Percentiles rank a stretch among this genome's conserved stretches.
Evolutionary conservation across 2,113 vertebrate genomes (phyloP).

Genomic region (Argyrosomus japonicus): DNA sequence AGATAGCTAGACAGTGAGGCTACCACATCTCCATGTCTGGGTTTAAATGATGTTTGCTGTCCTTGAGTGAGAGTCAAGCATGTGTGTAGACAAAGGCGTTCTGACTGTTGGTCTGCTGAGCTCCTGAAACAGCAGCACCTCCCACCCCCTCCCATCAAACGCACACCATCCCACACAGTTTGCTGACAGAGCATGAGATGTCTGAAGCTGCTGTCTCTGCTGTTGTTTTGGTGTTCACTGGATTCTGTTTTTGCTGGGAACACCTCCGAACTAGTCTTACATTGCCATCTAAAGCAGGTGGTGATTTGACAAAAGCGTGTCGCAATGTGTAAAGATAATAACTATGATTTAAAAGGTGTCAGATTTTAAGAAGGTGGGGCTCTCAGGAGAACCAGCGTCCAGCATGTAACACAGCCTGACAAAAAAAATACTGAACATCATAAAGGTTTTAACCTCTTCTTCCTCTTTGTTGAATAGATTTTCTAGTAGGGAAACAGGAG

Average conservation of each 20-base stretch:
- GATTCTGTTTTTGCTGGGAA: conserved; percentile 31
- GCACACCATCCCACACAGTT: conserved; percentile 45
- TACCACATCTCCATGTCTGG: conserved; percentile 38
- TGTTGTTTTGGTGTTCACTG: conserved; percentile 59
- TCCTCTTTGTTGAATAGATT: conserved; percentile 68
- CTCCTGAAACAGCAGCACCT: conserved; percentile 38
- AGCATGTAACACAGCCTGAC: conserved; percentile 6
- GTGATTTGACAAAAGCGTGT: conserved; percentile 3
- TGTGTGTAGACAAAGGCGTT: conserved; percentile 59
- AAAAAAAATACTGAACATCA: conserved; percentile 20
- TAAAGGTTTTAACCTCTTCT: conserved; percentile 36
- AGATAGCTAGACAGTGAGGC: conserved; percentile 54
- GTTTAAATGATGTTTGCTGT: conserved; percentile 56
- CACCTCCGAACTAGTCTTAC: conserved; percentile 7
- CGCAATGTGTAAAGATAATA: background rate
- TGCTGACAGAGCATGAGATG: conserved; percentile 65
- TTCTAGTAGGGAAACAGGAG: conserved; percentile 71
- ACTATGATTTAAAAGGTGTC: background rate
- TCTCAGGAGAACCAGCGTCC: background rate
- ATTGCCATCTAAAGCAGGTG: conserved; percentile 18
- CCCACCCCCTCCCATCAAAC: conserved; percentile 4
- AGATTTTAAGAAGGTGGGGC: background rate
- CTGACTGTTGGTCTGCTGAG: conserved; percentile 54
- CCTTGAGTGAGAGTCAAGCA: conserved; percentile 71
- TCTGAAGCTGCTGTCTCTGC: conserved; percentile 27